Evolutionary conservation across 1,140 invertebrate species (phyloP).

Genomic region (Sminthurinus signatus): DNA sequence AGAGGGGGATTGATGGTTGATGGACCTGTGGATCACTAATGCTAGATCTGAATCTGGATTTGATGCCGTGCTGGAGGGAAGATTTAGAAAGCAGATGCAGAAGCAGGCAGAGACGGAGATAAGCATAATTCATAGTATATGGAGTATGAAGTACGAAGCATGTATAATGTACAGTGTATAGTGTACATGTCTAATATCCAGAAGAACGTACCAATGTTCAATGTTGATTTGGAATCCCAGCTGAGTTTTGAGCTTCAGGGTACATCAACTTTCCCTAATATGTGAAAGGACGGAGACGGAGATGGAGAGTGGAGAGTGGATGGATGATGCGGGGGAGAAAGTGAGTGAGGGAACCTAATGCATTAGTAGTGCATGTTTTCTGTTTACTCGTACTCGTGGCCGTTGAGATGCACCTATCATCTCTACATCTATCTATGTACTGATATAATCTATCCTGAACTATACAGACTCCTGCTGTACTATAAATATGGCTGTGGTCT

Average conservation of each 20-base stretch:
- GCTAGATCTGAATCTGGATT: no score
- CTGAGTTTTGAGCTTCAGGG: slow-evolving; percentile 25
- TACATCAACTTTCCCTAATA: slow-evolving; percentile 30
- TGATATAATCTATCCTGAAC: no score
- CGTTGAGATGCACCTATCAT: no score
- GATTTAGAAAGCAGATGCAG: no score
- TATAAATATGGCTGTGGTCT: no score
- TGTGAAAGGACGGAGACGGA: background rate
- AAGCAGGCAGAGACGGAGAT: no score
- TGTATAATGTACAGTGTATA: no score
- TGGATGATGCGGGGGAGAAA: slow-evolving; percentile 2
- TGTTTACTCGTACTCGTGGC: slow-evolving; percentile 23
- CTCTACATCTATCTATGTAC: no score
- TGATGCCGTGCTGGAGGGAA: background rate
- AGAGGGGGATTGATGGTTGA: slow-evolving; percentile 24
- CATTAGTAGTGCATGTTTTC: slow-evolving; percentile 23
- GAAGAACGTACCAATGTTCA: slow-evolving; percentile 27
- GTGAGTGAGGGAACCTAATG: slow-evolving; percentile 8
- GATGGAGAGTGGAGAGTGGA: slow-evolving; percentile 8
- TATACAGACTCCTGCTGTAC: no score
- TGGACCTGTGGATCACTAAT: slow-evolving; percentile 22
- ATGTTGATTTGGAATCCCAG: slow-evolving; percentile 23
- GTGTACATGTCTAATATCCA: no score
- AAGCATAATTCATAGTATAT: no score
- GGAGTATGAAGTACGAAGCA: no score